Base-by-base conservation (phyloP, 2,113 vertebrate species). In the Oxygymnocypris stewartii region DNA sequence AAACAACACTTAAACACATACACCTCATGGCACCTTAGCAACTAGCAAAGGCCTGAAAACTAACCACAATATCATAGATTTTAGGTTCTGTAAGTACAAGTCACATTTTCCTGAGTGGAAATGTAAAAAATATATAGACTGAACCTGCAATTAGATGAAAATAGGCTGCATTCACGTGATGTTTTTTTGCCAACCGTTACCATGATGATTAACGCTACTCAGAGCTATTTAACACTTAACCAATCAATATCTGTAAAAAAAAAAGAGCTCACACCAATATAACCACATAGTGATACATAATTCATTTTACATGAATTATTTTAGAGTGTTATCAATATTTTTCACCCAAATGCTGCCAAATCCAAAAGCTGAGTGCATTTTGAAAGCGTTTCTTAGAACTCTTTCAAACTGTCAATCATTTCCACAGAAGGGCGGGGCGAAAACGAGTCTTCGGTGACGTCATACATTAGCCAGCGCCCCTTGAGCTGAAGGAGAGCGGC, bases 401-500 rank as follows among this genome's bases (percentile, higher is more conserved):
- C 25, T 31, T 8, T 54, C 35, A 65, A 73, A 44, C 51, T 81
- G 42, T 71, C 67, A 77, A 35, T 49, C 3, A 4, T n/a, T 49
- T 37, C 81, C 13, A n/a, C 4, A 37, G 79, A 57, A 37, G 9
- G 94, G 93, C 25, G 93, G 88, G 5, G 89, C 81, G 13, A 87
- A 83, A 13, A 80, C 89, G 35, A 87, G 87, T 51, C 28, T 81
- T 81, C 74, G 77, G 40, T 94, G 93, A 94, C 94, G 92, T 92
- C 89, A 89, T 11, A 23, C 0, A 12, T 0, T 11, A 85, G 94
- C 92, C 94, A 95, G 94, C 94, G 94, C 94, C 94, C 93, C 92
- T 93, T 31, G 71, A 51, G 79, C 90, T 85, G 87, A 63, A 54
- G 59, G n/a, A 83, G 37, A 83, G 61, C 42, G 51, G 51, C 77